Conservation (phyloP, 2,113 vertebrate species). For the Rana temporaria region DNA sequence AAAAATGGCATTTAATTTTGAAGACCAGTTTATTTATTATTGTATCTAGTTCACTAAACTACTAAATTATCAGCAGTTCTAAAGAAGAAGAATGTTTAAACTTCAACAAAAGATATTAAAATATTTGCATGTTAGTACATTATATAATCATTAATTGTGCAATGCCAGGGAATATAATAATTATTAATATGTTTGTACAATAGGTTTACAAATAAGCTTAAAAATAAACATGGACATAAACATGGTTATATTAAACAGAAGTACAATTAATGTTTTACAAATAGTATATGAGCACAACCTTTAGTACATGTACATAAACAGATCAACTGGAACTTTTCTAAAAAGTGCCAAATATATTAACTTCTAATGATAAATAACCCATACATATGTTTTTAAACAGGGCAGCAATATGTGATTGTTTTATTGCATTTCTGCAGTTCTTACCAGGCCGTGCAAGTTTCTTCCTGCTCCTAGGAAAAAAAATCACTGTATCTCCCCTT, state of each 20-base stretch:
- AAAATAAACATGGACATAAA: too few species aligned
- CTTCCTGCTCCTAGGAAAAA: not conserved
- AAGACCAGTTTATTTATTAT: slow-evolving; percentile 36
- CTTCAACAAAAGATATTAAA: not conserved
- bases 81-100: not conserved
- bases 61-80: not conserved
- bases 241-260: too few species aligned
- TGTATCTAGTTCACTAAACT: slow-evolving; percentile 1
- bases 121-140: not conserved
- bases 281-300: too few species aligned
- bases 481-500: not conserved
- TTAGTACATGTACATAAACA: too few species aligned
- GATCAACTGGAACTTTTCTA: too few species aligned
- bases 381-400: too few species aligned
- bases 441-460: slow-evolving; percentile 32
- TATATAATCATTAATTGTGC: too few species aligned
- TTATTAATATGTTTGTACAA: too few species aligned
- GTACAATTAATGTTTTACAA: too few species aligned
- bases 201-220: too few species aligned
- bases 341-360: not conserved
- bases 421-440: slow-evolving; percentile 39
- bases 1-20: slow-evolving; percentile 35
- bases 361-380: not conserved
- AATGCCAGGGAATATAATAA: too few species aligned
- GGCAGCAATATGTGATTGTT: too few species aligned